Percentiles rank a stretch among this genome's conserved stretches.
These are phyloP conservation scores for Cebus imitator DNA, from an alignment of 2,113 vertebrate genomes.

Conservation along the genomic window DNA sequence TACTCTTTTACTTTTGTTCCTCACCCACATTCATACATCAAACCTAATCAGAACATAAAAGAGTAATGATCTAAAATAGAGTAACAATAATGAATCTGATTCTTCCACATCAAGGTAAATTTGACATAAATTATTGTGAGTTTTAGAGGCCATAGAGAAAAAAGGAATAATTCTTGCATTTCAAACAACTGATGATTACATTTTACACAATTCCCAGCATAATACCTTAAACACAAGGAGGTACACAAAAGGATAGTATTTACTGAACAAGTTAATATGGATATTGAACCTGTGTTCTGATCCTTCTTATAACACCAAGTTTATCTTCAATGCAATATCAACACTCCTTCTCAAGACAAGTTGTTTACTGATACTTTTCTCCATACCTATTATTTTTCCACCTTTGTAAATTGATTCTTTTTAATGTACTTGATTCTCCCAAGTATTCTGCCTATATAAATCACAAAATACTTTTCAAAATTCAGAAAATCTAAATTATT, in stretches of 20 bases:
- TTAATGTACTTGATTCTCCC: not conserved
- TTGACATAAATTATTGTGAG: not conserved
- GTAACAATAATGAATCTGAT: not conserved
- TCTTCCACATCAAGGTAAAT: not conserved
- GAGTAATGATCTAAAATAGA: not conserved
- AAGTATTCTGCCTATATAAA: not conserved
- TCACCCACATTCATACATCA: slow-evolving; percentile 27
- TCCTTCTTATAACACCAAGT: fast-evolving
- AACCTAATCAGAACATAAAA: slow-evolving; percentile 1
- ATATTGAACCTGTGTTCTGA: not conserved
- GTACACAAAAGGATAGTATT: not conserved
- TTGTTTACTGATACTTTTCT: not conserved
- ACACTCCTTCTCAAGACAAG: not conserved
- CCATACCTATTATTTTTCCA: not conserved
- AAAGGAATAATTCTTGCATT: not conserved
- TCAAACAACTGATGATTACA: not conserved
- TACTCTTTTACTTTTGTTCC: not conserved
- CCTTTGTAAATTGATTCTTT: not conserved
- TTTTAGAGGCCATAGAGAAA: not conserved
- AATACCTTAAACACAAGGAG: not conserved
- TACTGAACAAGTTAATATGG: not conserved
- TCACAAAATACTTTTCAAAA: not conserved
- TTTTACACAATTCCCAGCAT: not conserved
- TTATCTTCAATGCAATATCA: not conserved
- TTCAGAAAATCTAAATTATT: not conserved